phyloP scores from a whole-genome alignment of 64 coral and sea anemone species.

The Montipora sp. region DNA sequence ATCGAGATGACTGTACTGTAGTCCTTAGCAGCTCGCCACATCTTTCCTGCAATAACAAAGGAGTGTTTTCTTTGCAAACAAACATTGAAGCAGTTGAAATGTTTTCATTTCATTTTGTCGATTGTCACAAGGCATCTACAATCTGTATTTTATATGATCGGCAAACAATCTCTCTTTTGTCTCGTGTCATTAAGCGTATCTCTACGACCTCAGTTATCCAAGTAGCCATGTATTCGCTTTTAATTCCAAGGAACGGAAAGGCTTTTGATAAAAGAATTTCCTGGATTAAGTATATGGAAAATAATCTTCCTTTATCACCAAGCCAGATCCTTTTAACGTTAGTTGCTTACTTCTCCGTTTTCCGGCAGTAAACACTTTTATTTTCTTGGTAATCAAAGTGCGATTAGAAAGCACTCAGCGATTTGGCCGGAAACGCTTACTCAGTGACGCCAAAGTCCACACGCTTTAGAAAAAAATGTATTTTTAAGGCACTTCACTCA shows the following conservation, averaged over 20 bases:
- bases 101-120: too few relatives aligned
- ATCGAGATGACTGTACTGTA: too few relatives aligned
- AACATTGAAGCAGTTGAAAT: too few relatives aligned
- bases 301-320: background rate
- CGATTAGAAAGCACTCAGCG: background rate
- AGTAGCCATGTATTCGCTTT: background rate
- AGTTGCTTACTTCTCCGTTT: background rate
- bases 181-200: too few relatives aligned
- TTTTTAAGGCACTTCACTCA: too few relatives aligned
- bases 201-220: background rate
- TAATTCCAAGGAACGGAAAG: background rate
- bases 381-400: background rate
- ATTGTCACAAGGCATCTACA: too few relatives aligned
- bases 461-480: too few relatives aligned
- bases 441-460: background rate
- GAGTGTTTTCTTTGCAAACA: too few relatives aligned
- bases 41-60: too few relatives aligned
- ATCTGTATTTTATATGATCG: too few relatives aligned
- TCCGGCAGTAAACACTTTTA: background rate
- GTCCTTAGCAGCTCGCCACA: too few relatives aligned
- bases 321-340: background rate
- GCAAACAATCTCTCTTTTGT: too few relatives aligned
- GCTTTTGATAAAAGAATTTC: background rate
- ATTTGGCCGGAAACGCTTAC: background rate
- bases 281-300: background rate